Percentiles rank a stretch among this genome's conserved stretches.
Conservation (phyloP, 92 coral and sea anemone genomes). For the Porites cylindrica region DNA sequence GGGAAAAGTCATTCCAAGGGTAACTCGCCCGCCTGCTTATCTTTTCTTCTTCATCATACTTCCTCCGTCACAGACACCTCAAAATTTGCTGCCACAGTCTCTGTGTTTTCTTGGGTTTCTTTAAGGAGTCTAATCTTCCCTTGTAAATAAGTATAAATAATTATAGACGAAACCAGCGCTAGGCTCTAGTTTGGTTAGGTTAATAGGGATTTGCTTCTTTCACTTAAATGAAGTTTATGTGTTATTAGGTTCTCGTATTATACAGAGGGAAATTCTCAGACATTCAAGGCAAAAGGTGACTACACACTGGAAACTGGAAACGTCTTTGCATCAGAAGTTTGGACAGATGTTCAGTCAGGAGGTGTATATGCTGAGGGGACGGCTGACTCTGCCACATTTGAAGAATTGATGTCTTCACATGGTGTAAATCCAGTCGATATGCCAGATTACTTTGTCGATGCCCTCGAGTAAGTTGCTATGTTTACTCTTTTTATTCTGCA, state of each 20-base stretch:
- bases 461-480: slow-evolving; percentile 76
- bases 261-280: slow-evolving; percentile 88
- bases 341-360: slow-evolving; percentile 66
- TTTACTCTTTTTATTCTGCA: no score
- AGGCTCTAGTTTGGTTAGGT: no score
- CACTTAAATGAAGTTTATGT: neutral
- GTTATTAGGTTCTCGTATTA: slow-evolving; percentile 83
- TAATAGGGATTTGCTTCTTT: neutral
- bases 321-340: slow-evolving; percentile 80
- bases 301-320: slow-evolving; percentile 69
- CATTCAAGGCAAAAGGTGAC: slow-evolving; percentile 93
- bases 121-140: no score
- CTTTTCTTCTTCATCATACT: no score
- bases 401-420: slow-evolving; percentile 56
- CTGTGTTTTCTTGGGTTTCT: no score
- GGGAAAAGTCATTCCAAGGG: no score
- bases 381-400: slow-evolving; percentile 61
- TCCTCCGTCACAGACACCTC: no score
- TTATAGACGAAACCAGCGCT: no score
- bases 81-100: no score
- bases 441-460: slow-evolving; percentile 73
- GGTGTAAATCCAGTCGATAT: slow-evolving; percentile 60
- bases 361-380: slow-evolving; percentile 77
- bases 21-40: no score
- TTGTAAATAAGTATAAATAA: no score